These are phyloP conservation scores for Paradoxurus hermaphroditus DNA, from an alignment of 2,113 vertebrate species.

Conservation along the genomic window DNA sequence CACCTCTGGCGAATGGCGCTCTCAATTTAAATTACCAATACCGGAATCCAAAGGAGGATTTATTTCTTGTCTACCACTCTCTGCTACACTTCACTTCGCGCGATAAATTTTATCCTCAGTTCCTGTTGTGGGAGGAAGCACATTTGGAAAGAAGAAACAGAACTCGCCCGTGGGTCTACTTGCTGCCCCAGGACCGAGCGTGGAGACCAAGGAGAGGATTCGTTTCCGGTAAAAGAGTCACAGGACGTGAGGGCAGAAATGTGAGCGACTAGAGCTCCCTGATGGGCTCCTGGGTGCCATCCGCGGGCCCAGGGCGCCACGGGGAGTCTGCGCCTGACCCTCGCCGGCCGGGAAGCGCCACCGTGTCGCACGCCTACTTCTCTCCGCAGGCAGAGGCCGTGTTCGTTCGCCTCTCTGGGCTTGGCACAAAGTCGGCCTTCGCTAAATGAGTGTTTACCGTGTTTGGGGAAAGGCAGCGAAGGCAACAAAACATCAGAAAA, in stretches of 20 bases:
- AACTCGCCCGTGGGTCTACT: neutral
- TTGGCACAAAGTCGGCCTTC: too few relatives aligned
- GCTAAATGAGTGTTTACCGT: neutral
- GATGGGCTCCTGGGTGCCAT: rapidly evolving
- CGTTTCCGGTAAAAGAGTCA: neutral
- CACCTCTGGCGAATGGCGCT: neutral
- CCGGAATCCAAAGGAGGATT: neutral
- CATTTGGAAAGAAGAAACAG: neutral
- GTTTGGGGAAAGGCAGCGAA: neutral
- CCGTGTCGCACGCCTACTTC: too few relatives aligned
- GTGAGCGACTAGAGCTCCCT: neutral
- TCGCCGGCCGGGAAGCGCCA: rapidly evolving
- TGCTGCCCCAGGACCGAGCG: neutral
- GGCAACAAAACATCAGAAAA: neutral
- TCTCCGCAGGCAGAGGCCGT: too few relatives aligned
- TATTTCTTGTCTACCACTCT: neutral
- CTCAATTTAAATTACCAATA: neutral
- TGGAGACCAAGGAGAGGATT: neutral
- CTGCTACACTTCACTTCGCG: neutral
- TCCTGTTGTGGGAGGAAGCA: neutral
- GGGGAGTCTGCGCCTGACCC: too few relatives aligned
- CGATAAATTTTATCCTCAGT: neutral
- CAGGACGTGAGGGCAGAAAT: neutral
- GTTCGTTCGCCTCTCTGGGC: neutral
- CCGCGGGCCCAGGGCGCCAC: neutral